Evolutionary conservation across 2,113 vertebrate genomes (phyloP), one percentile per base, ranked within the genome.

Genomic region (Phylloscopus trochilus): DNA sequence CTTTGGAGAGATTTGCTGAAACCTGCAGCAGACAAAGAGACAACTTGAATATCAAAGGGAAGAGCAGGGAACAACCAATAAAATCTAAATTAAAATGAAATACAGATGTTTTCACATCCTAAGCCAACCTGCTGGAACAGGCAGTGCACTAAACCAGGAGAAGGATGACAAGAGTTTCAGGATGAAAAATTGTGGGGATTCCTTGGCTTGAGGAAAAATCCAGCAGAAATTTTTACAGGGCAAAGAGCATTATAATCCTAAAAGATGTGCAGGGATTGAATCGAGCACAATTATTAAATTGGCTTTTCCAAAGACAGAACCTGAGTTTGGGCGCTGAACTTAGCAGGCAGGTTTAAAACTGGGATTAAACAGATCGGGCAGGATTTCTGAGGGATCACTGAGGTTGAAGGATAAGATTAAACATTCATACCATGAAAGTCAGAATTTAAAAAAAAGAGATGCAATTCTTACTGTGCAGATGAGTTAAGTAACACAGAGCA

Each of bases 201-300:
- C 51, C 31, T 47, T 6, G 6, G 20, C 15, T 14, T 2, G 37
- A 43, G 12, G 23, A 27, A 28, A 35, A 56, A 27, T 9, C 37
- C 56, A 26, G 3, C 0, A 1, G 30, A 11, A 73, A 43, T 2
- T 2, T 19, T 21, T 13, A 3, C 2, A 4, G 1, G 4, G 55
- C 20, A 69, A 31, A 55, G 26, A 35, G 18, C 10, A 3, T 49
- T 44, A 11, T 7, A 33, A 4, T 15, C 28, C 27, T 10, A 7
- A 20, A 13, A 59, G 31, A 27, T 1, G 31, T 8, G 37, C 31
- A 20, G 10, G 41, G n/a, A 16, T 1, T 17, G 28, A 56, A 12
- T 1, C 13, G 19, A 31, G 15, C 23, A 15, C 13, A 35, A 26
- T 39, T 13, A 11, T 14, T 56, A 41, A 76, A 51, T 23, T 28